Evolutionary conservation across 2,888 invertebrate species (phyloP).

Genomic region (Rutpela maculata): DNA sequence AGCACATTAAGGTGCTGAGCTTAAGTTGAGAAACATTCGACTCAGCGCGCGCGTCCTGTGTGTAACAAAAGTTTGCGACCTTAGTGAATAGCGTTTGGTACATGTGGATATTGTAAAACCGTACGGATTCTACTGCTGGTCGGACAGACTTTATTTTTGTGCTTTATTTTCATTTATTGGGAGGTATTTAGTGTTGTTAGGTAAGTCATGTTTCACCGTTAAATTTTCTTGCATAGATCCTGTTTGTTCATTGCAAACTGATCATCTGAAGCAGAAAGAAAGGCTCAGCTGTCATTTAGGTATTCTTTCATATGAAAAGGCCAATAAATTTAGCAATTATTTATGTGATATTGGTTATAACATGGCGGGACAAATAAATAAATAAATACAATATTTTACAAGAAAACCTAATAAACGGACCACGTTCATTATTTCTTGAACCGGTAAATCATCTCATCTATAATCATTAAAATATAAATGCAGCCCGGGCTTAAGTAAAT

Average conservation of each 20-base stretch:
- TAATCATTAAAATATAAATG: too few species aligned
- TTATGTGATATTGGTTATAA: too few species aligned
- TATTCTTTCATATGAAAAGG: too few species aligned
- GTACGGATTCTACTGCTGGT: slow-evolving; percentile 34
- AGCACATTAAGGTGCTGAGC: slow-evolving; percentile 44
- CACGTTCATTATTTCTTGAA: too few species aligned
- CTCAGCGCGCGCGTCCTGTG: slow-evolving; percentile 63
- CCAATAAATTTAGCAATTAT: too few species aligned
- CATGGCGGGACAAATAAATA: too few species aligned
- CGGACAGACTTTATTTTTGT: slow-evolving; percentile 32
- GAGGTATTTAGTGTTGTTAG: slow-evolving; percentile 37
- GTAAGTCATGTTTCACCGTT: slow-evolving; percentile 6
- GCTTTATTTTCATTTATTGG: background rate
- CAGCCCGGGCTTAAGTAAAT: too few species aligned
- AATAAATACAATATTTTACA: too few species aligned
- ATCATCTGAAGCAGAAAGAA: background rate
- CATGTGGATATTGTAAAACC: slow-evolving; percentile 47
- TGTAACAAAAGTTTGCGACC: slow-evolving; percentile 48
- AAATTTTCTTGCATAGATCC: background rate
- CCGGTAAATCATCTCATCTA: too few species aligned
- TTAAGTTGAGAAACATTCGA: slow-evolving; percentile 55
- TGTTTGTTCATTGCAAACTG: background rate
- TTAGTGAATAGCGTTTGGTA: slow-evolving; percentile 54
- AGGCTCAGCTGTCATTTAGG: too few species aligned
- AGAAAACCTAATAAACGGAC: too few species aligned